Base-by-base conservation (phyloP, 2,113 vertebrate species). In the Eptesicus fuscus region DNA sequence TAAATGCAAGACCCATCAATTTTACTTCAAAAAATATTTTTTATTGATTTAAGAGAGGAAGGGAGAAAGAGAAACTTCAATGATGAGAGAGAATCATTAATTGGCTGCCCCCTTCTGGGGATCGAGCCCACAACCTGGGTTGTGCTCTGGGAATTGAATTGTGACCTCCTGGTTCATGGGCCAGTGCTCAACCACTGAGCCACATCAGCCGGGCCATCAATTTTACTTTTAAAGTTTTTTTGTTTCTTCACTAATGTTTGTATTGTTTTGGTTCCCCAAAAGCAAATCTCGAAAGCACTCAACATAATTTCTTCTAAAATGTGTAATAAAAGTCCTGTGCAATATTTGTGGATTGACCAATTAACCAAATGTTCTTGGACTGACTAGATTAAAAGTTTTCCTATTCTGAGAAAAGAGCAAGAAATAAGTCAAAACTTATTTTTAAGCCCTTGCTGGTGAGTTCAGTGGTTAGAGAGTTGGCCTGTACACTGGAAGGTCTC, bases 141-240 rank as follows among this genome's bases (percentile, higher is more conserved):
- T 59, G 59, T 59, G 25, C 23, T 25, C 59, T 4, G 23, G 25
- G 59, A 61, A 61, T 28, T 61, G 25, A 61, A 28, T 61, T 61
- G 25, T 61, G 23, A 61, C 59, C 59, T 61, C 59, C 59, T 61
- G 59, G 59, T 61, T 61, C 59, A 61, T 28, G 59, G 59, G 23
- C 59, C 59, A 61, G 28, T 61, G 59, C 59, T 61, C 25, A 61
- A 61, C 9, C 59, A 61, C 59, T 61, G 59, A 61, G 59, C 25
- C 23, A 61, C 9, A 61, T 23, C 23, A 59, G 9, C 56, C 4
- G 3, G 23, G 23, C 28, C 63, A 86, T 37, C 10, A 70, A 73
- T 76, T 91, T 88, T 88, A 65, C n/a, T 84, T 65, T 93, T 70
- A 76, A 85, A 83, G 9, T 32, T 93, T 79, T 67, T 22, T n/a